A percentile compares a stretch with the other conserved stretches of the same genome.
Evolutionary conservation across 2,888 invertebrate genomes (phyloP).

Genomic region (Troides oblongomaculatus): DNA sequence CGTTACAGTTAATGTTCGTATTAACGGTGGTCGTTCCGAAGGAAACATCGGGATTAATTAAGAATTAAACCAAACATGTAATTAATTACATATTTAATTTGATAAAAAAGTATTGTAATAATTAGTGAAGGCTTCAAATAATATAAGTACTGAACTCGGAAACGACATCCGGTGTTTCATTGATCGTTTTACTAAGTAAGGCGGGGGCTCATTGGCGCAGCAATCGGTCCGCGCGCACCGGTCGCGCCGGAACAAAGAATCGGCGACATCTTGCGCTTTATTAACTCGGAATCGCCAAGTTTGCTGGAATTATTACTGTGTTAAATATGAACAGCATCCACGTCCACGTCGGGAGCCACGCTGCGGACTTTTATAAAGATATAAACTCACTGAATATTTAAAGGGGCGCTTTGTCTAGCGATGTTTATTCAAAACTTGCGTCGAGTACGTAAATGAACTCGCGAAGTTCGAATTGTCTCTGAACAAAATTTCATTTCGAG

Average conservation of each 20-base stretch:
- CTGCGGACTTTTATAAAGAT: constrained; percentile 27
- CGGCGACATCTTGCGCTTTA: constrained; percentile 65
- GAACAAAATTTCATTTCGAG: constrained; percentile 27
- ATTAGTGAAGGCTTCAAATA: not conserved
- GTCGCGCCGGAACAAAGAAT: constrained; percentile 52
- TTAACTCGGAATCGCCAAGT: constrained; percentile 49
- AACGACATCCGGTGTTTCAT: constrained; percentile 33
- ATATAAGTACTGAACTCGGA: constrained; percentile 12
- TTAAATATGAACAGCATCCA: constrained; percentile 32
- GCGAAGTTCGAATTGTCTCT: constrained; percentile 30
- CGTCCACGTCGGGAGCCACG: constrained; percentile 1
- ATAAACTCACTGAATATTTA: constrained; percentile 28
- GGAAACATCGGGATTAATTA: too few relatives aligned
- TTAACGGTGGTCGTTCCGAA: too few relatives aligned
- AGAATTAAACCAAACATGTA: too few relatives aligned
- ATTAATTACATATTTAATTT: too few relatives aligned
- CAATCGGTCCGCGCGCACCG: constrained; percentile 61
- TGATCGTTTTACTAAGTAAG: constrained; percentile 55
- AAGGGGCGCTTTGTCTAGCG: constrained; percentile 23
- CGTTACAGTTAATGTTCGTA: too few relatives aligned
- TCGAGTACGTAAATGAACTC: constrained; percentile 26
- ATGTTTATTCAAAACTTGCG: constrained; percentile 30
- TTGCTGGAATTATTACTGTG: constrained; percentile 42
- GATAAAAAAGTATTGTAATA: too few relatives aligned
- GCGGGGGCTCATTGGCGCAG: constrained; percentile 63